Evolutionary conservation across 2,797 vertebrate genomes (phyloP).

Genomic region (Hoplostethus atlanticus): DNA sequence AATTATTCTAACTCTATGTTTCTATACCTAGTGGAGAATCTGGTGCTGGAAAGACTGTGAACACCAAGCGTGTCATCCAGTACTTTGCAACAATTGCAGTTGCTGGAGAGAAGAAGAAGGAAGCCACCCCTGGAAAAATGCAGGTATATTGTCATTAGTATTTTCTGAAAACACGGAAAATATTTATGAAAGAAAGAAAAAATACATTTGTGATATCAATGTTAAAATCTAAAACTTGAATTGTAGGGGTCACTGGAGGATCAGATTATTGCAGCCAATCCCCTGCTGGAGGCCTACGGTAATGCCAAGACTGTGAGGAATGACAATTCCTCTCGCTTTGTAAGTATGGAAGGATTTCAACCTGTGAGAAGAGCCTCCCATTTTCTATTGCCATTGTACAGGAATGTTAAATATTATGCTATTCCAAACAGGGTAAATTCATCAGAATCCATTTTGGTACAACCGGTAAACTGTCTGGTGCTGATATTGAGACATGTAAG

Average conservation of each 20-base stretch:
- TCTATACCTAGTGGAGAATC: constrained; percentile 81
- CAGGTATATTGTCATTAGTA: constrained; percentile 23
- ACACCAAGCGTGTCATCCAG: constrained; percentile 88
- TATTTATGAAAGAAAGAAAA: neutral
- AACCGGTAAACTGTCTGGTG: constrained; percentile 90
- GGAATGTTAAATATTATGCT: neutral
- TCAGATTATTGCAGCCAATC: constrained; percentile 88
- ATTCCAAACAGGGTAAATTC: constrained; percentile 86
- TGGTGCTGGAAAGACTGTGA: constrained; percentile 87
- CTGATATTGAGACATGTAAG: constrained; percentile 94
- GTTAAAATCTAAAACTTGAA: neutral
- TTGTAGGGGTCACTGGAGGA: constrained; percentile 88
- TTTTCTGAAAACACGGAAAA: neutral
- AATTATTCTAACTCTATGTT: constrained; percentile 20
- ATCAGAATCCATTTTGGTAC: constrained; percentile 80
- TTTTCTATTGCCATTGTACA: neutral
- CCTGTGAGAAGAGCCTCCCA: neutral
- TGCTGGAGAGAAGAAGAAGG: constrained; percentile 67
- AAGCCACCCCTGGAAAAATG: constrained; percentile 1
- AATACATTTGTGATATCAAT: neutral
- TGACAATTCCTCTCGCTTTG: constrained; percentile 94
- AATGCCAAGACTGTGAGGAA: constrained; percentile 94
- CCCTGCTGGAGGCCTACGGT: constrained; percentile 91
- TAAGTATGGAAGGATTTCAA: constrained; percentile 64
- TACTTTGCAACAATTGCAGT: constrained; percentile 84